A percentile compares a stretch with the other conserved stretches of the same genome.
These are phyloP conservation scores for Alviniconcha strummeri DNA, from an alignment of 2,888 invertebrate genomes.

Conservation along the genomic window DNA sequence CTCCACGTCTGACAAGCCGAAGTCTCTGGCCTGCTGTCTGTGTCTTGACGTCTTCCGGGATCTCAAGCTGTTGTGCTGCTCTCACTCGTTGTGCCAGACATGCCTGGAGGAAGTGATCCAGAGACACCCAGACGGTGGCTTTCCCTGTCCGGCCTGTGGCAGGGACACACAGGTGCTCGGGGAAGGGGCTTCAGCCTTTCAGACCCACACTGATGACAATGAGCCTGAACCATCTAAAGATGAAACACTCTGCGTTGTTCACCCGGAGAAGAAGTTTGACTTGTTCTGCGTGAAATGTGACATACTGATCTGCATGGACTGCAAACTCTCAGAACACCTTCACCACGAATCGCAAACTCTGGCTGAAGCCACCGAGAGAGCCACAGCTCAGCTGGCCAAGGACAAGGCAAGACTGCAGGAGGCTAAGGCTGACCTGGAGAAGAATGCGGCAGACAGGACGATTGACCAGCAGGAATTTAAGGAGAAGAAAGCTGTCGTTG, in stretches of 20 bases:
- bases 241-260: neutral
- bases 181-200: neutral
- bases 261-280: neutral
- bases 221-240: neutral
- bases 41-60: too few species aligned
- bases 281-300: constrained; percentile 8
- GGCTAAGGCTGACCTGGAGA: neutral
- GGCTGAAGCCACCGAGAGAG: too few species aligned
- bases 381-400: neutral
- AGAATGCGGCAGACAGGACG: too few species aligned
- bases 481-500: neutral
- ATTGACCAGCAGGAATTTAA: neutral
- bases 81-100: constrained; percentile 13
- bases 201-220: constrained; percentile 1
- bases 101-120: constrained; percentile 3
- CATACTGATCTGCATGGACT: neutral
- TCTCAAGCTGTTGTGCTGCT: neutral
- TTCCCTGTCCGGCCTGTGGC: neutral
- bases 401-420: neutral
- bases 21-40: too few species aligned
- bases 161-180: neutral
- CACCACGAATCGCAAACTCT: neutral
- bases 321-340: neutral
- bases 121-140: neutral
- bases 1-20: too few species aligned